Conservation (phyloP, 2,888 invertebrate species). For the Kuschelorhynchus macadamiae region DNA sequence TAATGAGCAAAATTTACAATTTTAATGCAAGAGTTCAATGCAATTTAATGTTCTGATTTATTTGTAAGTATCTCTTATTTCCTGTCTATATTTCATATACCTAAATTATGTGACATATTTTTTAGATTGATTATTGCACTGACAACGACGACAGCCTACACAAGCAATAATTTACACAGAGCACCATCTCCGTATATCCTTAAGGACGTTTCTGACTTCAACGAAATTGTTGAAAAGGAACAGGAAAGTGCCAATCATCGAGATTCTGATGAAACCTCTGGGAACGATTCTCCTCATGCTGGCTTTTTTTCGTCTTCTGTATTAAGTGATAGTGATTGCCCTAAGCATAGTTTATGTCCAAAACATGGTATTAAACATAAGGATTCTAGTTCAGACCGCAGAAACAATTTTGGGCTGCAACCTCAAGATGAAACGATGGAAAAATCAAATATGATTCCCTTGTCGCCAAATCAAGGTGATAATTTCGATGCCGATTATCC, state of each 20-base stretch:
- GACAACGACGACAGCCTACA: background rate
- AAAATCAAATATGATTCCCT: conserved; percentile 1
- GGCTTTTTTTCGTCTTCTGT: conserved; percentile 38
- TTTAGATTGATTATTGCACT: conserved; percentile 10
- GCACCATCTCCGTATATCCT: conserved; percentile 6
- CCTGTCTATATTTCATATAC: no score
- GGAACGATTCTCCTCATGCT: conserved; percentile 12
- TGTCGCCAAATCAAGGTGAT: conserved; percentile 17
- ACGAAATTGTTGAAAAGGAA: conserved; percentile 53
- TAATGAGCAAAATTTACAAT: conserved; percentile 40
- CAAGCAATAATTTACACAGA: background rate
- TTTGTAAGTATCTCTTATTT: conserved; percentile 52
- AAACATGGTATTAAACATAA: conserved; percentile 40
- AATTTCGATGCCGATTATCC: conserved; percentile 8
- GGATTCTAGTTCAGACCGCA: conserved; percentile 8
- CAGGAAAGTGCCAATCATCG: background rate
- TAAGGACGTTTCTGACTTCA: conserved; percentile 54
- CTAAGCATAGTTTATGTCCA: conserved; percentile 21
- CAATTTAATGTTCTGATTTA: conserved; percentile 54
- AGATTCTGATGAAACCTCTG: conserved; percentile 16
- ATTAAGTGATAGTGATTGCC: conserved; percentile 14
- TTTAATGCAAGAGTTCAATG: conserved; percentile 51
- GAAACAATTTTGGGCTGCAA: background rate
- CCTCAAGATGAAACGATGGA: conserved; percentile 8
- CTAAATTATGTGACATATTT: background rate